These are phyloP conservation scores for Sinhomidia bicolor DNA, from an alignment of 2,888 invertebrate species.

Conservation along the genomic window DNA sequence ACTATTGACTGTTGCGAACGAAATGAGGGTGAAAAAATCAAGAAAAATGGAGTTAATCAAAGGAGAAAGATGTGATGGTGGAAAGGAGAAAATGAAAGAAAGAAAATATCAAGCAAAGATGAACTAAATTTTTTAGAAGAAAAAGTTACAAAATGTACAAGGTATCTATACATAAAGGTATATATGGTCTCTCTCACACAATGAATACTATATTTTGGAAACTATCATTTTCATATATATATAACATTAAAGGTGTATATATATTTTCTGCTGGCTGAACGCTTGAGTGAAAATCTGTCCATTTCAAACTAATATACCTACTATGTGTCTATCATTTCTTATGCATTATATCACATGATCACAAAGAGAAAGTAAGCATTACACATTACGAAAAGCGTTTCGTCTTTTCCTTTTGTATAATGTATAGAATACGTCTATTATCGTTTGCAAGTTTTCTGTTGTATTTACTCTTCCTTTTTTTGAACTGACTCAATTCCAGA, in stretches of 20 bases:
- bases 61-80: constrained; percentile 43
- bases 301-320: no score
- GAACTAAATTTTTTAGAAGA: neutral
- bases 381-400: no score
- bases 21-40: constrained; percentile 63
- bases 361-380: no score
- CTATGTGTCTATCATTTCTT: no score
- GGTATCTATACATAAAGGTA: neutral
- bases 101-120: constrained; percentile 53
- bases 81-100: neutral
- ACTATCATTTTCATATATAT: neutral
- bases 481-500: constrained; percentile 33
- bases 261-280: no score
- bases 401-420: no score
- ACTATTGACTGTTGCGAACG: constrained; percentile 27
- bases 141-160: neutral
- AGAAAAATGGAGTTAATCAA: constrained; percentile 69
- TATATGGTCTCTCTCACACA: no score
- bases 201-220: no score
- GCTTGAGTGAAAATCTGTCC: neutral
- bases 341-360: no score
- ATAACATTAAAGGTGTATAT: neutral
- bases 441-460: neutral
- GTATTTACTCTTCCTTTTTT: constrained; percentile 5
- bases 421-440: no score